A percentile compares a stretch with the other conserved stretches of the same genome.
Conservation (phyloP, 2,888 invertebrate genomes). For the Ormia ochracea region DNA sequence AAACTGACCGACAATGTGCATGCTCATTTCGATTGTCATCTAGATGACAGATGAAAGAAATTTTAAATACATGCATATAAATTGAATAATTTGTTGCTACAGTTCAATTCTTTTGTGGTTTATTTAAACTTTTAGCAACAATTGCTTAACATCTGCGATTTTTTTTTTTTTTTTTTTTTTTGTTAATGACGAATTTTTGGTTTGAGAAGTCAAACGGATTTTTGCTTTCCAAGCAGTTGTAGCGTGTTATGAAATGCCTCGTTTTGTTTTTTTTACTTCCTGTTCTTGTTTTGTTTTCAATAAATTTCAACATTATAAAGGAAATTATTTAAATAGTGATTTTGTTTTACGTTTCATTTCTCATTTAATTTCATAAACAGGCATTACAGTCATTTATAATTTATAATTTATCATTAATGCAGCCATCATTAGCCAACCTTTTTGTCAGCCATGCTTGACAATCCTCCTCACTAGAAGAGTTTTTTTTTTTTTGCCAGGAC, state of each 20-base stretch:
- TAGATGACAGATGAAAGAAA: conserved; percentile 61
- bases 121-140: conserved; percentile 29
- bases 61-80: conserved; percentile 52
- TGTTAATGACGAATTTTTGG: background rate
- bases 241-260: too few relatives aligned
- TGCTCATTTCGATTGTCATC: conserved; percentile 61
- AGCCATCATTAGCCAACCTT: conserved; percentile 19
- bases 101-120: conserved; percentile 55
- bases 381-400: conserved; percentile 36
- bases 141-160: conserved; percentile 17
- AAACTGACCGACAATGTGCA: conserved; percentile 44
- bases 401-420: conserved; percentile 41
- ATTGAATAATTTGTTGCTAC: conserved; percentile 53
- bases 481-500: too few relatives aligned
- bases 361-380: conserved; percentile 60
- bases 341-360: conserved; percentile 46
- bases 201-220: conserved; percentile 2
- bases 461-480: background rate
- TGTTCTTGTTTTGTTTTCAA: background rate
- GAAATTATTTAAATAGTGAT: conserved; percentile 41
- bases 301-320: conserved; percentile 55
- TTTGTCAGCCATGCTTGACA: background rate
- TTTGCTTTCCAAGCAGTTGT: conserved; percentile 36
- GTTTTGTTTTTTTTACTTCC: too few relatives aligned
- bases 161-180: background rate